phyloP scores from a whole-genome alignment of 2,888 invertebrate species.

The Aradus depressus region DNA sequence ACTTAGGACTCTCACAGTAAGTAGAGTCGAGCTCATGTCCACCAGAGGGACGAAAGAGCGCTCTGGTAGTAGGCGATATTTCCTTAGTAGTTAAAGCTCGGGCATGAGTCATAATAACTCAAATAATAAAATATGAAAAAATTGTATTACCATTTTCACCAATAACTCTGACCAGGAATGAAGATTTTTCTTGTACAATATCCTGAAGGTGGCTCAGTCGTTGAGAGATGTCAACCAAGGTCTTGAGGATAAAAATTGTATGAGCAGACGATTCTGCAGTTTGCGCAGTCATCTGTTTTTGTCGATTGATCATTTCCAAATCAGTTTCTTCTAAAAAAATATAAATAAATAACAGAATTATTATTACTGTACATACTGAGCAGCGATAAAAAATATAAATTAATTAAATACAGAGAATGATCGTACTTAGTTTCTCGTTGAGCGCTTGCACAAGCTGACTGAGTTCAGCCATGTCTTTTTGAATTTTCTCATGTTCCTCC shows the following conservation, averaged over 20 bases:
- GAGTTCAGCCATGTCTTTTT: not conserved
- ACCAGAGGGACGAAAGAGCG: no score
- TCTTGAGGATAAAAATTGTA: not conserved
- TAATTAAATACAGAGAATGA: not conserved
- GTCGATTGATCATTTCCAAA: not conserved
- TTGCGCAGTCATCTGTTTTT: not conserved
- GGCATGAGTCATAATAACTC: no score
- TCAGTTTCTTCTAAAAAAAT: not conserved
- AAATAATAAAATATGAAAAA: no score
- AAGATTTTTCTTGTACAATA: conserved; percentile 6
- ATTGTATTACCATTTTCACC: conserved; percentile 9
- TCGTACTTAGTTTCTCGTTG: not conserved
- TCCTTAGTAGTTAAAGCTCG: no score
- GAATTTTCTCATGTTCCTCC: conserved; percentile 9
- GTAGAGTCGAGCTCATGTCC: no score
- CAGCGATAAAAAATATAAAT: not conserved
- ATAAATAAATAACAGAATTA: not conserved
- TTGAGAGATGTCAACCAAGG: conserved; percentile 1
- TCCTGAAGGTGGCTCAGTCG: not conserved
- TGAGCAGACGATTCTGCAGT: not conserved
- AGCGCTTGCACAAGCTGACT: not conserved
- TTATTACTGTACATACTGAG: not conserved
- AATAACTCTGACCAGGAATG: not conserved
- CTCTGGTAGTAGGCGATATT: no score
- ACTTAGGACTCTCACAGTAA: no score